Evolutionary conservation across 2,113 vertebrate species (phyloP).

Genomic region (Collichthys lucidus): DNA sequence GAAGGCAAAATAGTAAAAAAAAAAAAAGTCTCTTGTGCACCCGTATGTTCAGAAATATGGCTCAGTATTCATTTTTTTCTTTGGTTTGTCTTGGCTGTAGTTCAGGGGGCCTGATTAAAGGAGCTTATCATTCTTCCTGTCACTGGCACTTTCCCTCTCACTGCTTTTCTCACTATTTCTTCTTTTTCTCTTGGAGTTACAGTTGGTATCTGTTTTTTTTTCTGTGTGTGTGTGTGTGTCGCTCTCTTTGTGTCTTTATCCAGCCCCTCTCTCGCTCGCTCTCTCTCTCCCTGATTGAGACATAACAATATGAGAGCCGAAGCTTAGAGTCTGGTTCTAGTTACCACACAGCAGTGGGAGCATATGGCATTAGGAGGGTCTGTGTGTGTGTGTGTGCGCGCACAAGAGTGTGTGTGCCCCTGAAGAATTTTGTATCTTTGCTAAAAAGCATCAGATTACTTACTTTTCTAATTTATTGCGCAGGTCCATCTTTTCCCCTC

Average conservation of each 20-base stretch:
- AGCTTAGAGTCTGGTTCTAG: conserved; percentile 79
- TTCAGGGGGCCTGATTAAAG: conserved; percentile 77
- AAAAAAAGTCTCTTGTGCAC: conserved; percentile 36
- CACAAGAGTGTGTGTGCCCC: conserved; percentile 29
- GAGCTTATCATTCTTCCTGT: conserved; percentile 78
- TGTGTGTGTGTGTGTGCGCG: conserved; percentile 33
- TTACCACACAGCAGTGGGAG: conserved; percentile 77
- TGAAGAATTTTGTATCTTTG: conserved; percentile 53
- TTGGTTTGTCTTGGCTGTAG: conserved; percentile 75
- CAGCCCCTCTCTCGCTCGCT: conserved; percentile 44
- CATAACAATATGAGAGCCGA: conserved; percentile 82
- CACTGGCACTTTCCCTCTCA: conserved; percentile 60
- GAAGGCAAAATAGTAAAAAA: not conserved
- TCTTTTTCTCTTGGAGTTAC: conserved; percentile 8
- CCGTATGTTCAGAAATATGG: conserved; percentile 57
- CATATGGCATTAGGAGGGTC: conserved; percentile 62
- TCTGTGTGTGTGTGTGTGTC: not conserved
- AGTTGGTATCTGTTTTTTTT: conserved; percentile 30
- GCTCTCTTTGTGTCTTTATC: conserved; percentile 42
- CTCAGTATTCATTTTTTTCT: conserved; percentile 53
- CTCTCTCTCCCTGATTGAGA: conserved; percentile 81
- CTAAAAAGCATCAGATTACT: conserved; percentile 52
- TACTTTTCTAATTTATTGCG: conserved; percentile 54
- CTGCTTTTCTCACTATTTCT: conserved; percentile 54
- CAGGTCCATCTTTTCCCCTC: conserved; percentile 19